A percentile compares a stretch with the other conserved stretches of the same genome.
These are phyloP conservation scores for Cavia aperea DNA, from an alignment of 2,113 vertebrate species.

Conservation along the genomic window DNA sequence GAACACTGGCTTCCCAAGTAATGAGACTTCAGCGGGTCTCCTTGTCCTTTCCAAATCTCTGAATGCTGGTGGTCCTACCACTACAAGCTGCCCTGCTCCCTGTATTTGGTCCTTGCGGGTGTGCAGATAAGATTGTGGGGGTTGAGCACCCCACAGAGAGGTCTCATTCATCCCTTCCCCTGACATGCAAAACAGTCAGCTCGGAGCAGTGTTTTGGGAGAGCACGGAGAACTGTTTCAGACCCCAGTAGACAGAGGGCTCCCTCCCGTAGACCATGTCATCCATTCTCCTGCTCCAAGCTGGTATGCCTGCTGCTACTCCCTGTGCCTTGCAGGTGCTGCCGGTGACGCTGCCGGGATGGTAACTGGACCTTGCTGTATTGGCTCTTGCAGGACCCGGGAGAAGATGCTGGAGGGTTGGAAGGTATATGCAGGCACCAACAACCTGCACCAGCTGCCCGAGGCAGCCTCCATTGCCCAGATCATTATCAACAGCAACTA, in stretches of 20 bases:
- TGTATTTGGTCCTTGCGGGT: background rate
- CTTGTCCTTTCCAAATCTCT: background rate
- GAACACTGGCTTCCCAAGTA: background rate
- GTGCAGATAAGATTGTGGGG: background rate
- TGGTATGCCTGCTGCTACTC: background rate
- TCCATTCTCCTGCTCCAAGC: background rate
- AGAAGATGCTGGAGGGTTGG: slow-evolving; percentile 75
- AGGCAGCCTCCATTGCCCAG: slow-evolving; percentile 73
- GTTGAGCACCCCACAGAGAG: background rate
- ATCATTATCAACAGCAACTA: slow-evolving; percentile 87
- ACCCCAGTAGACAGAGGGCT: background rate
- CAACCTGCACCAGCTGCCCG: slow-evolving; percentile 71
- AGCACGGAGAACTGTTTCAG: background rate
- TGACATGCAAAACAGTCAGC: background rate
- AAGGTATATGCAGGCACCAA: slow-evolving; percentile 80
- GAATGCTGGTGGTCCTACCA: background rate
- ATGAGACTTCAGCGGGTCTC: background rate
- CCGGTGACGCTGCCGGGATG: accelerated
- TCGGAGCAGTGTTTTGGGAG: background rate
- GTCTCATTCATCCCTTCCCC: too few relatives aligned
- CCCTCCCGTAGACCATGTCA: background rate
- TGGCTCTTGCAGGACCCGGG: slow-evolving; percentile 58
- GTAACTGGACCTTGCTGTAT: accelerated
- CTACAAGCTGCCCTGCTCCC: background rate
- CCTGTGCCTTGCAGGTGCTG: background rate